phyloP scores from a whole-genome alignment of 2,888 invertebrate genomes.

The Nineta flava region DNA sequence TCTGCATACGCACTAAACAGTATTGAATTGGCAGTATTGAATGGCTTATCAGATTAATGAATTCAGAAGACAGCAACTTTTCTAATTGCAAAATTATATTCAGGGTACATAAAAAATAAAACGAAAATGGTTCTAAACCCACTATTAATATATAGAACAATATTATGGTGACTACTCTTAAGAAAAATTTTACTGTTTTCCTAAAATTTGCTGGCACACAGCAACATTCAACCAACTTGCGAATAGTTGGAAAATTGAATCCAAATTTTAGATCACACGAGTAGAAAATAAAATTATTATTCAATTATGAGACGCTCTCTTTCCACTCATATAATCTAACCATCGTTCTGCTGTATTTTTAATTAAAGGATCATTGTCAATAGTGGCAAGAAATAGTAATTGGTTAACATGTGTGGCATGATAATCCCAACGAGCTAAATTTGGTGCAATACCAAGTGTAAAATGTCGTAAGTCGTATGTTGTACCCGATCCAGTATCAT shows the following conservation, averaged over 20 bases:
- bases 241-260: neutral
- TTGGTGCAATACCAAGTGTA: slow-evolving; percentile 75
- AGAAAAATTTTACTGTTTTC: too few species aligned
- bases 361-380: slow-evolving; percentile 70
- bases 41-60: too few species aligned
- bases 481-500: slow-evolving; percentile 90
- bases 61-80: too few species aligned
- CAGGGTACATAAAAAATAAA: too few species aligned
- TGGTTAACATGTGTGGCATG: slow-evolving; percentile 98
- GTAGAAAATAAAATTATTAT: neutral
- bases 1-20: too few species aligned
- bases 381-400: slow-evolving; percentile 68
- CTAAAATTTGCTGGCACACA: too few species aligned
- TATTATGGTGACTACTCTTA: too few species aligned
- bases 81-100: too few species aligned
- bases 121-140: too few species aligned
- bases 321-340: slow-evolving; percentile 93
- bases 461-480: slow-evolving; percentile 93
- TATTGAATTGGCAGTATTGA: too few species aligned
- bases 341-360: slow-evolving; percentile 76
- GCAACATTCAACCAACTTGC: too few species aligned
- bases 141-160: too few species aligned
- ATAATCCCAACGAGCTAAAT: slow-evolving; percentile 96
- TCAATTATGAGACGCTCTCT: slow-evolving; percentile 75
- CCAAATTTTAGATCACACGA: neutral